These are phyloP conservation scores for Magallana angulata DNA, from an alignment of 1,140 invertebrate genomes.

Conservation along the genomic window DNA sequence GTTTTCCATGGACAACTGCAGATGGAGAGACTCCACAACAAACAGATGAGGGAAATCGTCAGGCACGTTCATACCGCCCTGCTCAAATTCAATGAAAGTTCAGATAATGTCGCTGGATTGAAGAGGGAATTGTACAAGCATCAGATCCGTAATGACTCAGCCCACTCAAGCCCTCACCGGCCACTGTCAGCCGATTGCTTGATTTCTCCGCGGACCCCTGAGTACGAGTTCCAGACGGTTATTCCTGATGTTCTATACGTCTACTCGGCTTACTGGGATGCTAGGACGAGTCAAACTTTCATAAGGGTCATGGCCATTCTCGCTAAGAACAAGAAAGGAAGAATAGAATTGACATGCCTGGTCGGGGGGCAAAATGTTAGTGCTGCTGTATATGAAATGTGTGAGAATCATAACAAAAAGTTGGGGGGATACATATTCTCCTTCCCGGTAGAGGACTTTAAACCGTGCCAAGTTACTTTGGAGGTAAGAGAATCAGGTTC, in stretches of 20 bases:
- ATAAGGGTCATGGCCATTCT: slow-evolving; percentile 63
- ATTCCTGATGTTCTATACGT: slow-evolving; percentile 54
- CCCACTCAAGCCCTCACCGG: background rate
- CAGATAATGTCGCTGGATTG: background rate
- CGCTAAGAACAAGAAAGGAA: slow-evolving; percentile 46
- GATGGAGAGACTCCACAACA: slow-evolving; percentile 47
- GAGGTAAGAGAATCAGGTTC: slow-evolving; percentile 38
- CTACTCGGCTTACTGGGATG: slow-evolving; percentile 67
- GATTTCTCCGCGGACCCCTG: slow-evolving; percentile 28
- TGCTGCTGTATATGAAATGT: slow-evolving; percentile 67
- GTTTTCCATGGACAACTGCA: slow-evolving; percentile 67
- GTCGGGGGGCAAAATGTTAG: slow-evolving; percentile 44
- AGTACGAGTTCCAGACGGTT: slow-evolving; percentile 52
- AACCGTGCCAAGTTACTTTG: slow-evolving; percentile 57
- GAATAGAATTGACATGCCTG: slow-evolving; percentile 55
- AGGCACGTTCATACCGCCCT: slow-evolving; percentile 14
- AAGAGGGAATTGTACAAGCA: background rate
- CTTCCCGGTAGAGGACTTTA: slow-evolving; percentile 56
- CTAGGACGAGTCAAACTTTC: slow-evolving; percentile 30
- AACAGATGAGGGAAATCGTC: slow-evolving; percentile 9
- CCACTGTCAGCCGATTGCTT: background rate
- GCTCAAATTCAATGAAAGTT: background rate
- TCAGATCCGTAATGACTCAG: background rate
- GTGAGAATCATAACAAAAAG: slow-evolving; percentile 75
- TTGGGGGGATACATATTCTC: slow-evolving; percentile 74